These are phyloP conservation scores for Andrena marginata DNA, from an alignment of 2,888 invertebrate genomes.

Conservation along the genomic window DNA sequence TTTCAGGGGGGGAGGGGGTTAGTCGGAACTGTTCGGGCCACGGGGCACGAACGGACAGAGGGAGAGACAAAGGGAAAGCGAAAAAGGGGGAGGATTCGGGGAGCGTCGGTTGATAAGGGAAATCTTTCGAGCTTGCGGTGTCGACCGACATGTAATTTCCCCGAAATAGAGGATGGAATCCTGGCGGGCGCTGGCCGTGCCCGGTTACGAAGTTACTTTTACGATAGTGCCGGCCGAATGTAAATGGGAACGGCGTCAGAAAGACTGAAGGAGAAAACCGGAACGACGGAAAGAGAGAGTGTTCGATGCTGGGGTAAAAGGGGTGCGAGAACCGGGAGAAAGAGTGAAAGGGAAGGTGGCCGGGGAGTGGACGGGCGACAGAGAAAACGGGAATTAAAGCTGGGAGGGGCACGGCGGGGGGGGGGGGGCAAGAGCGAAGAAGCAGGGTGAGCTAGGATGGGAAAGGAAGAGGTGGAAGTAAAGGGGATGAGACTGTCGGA, in stretches of 20 bases:
- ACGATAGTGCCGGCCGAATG: slow-evolving; percentile 77
- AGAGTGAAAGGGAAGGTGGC: slow-evolving; percentile 57
- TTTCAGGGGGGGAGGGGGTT: slow-evolving; percentile 31
- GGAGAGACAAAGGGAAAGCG: slow-evolving; percentile 39
- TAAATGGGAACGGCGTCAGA: slow-evolving; percentile 64
- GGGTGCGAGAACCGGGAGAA: slow-evolving; percentile 16
- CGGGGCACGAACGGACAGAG: slow-evolving; percentile 3
- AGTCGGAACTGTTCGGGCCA: slow-evolving; percentile 19
- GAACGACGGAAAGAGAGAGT: slow-evolving; percentile 49
- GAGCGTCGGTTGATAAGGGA: slow-evolving; percentile 68
- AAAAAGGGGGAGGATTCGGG: slow-evolving; percentile 44
- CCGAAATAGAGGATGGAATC: slow-evolving; percentile 70
- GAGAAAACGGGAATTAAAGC: slow-evolving; percentile 33
- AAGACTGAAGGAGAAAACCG: slow-evolving; percentile 48
- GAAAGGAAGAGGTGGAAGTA: slow-evolving; percentile 59
- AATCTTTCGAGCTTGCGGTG: slow-evolving; percentile 71
- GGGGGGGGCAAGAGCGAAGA: slow-evolving; percentile 21
- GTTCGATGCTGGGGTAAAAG: slow-evolving; percentile 18
- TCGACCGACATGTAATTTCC: slow-evolving; percentile 75
- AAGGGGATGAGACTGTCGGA: slow-evolving; percentile 76
- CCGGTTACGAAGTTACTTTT: slow-evolving; percentile 81
- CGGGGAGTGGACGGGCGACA: slow-evolving; percentile 4
- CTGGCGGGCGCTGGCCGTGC: slow-evolving; percentile 66
- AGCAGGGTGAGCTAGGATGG: background rate
- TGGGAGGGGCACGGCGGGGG: slow-evolving; percentile 11